These are phyloP conservation scores for Anguilla rostrata DNA, from an alignment of 2,113 vertebrate species.

Conservation along the genomic window DNA sequence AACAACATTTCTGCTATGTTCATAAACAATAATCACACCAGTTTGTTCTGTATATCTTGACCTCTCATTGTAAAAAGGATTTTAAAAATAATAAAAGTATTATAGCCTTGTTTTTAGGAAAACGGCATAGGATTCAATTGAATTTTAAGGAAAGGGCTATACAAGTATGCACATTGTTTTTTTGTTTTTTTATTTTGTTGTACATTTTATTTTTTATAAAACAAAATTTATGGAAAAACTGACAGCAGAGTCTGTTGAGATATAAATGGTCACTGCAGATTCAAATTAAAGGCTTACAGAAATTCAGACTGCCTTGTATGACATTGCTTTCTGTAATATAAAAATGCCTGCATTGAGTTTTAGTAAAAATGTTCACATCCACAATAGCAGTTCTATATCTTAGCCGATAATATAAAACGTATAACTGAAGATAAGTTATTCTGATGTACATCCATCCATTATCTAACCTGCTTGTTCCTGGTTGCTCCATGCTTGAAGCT, in stretches of 20 bases:
- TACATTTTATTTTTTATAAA: constrained; percentile 8
- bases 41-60: constrained; percentile 1
- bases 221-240: background rate
- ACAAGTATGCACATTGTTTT: background rate
- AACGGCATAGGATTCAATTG: background rate
- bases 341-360: background rate
- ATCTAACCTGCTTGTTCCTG: no score
- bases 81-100: constrained; percentile 7
- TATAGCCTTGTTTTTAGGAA: background rate
- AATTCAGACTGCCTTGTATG: background rate
- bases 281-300: background rate
- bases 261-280: background rate
- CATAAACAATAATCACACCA: background rate
- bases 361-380: background rate
- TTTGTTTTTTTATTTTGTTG: background rate
- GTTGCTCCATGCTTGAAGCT: no score
- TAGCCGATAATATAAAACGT: background rate
- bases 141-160: background rate
- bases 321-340: background rate
- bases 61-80: constrained; percentile 2
- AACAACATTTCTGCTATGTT: background rate
- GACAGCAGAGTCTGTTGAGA: background rate
- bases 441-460: no score
- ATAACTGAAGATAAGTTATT: background rate
- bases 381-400: background rate